phyloP scores from a whole-genome alignment of 2,888 invertebrate genomes.

The Mermis nigrescens region DNA sequence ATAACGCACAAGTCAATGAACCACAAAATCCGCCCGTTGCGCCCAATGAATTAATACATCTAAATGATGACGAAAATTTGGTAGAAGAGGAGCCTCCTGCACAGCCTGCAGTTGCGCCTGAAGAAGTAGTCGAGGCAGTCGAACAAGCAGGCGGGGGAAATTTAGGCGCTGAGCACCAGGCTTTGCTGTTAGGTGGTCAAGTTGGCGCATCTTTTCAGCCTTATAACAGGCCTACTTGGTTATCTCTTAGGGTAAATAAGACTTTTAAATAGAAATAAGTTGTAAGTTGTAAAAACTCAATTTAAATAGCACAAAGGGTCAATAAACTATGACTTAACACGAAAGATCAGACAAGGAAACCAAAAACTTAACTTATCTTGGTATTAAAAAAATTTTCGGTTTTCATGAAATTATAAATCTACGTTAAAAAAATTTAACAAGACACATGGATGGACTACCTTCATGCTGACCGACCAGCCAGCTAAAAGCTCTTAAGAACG shows the following conservation, averaged over 20 bases:
- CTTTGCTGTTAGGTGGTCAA: conserved; percentile 57
- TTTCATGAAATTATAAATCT: too few species aligned
- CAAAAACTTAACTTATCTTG: too few species aligned
- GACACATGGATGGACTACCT: too few species aligned
- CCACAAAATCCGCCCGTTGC: too few species aligned
- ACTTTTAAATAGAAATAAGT: neutral
- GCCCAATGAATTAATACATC: neutral
- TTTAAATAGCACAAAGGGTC: too few species aligned
- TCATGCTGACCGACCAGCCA: too few species aligned
- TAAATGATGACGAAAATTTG: neutral
- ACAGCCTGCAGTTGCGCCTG: neutral
- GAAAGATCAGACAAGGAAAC: too few species aligned
- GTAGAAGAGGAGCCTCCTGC: neutral
- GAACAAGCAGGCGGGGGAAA: conserved; percentile 28
- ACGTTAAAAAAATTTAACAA: too few species aligned
- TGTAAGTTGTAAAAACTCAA: too few species aligned
- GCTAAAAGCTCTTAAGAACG: too few species aligned
- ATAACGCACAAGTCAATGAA: neutral
- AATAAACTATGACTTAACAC: too few species aligned
- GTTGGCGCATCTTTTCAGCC: conserved; percentile 60
- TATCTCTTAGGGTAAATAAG: conserved; percentile 42
- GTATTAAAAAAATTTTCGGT: too few species aligned
- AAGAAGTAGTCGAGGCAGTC: neutral
- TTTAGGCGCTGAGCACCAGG: conserved; percentile 65
- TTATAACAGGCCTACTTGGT: conserved; percentile 63